These are phyloP conservation scores for Galemys pyrenaicus DNA, from an alignment of 2,113 vertebrate genomes.

Conservation along the genomic window DNA sequence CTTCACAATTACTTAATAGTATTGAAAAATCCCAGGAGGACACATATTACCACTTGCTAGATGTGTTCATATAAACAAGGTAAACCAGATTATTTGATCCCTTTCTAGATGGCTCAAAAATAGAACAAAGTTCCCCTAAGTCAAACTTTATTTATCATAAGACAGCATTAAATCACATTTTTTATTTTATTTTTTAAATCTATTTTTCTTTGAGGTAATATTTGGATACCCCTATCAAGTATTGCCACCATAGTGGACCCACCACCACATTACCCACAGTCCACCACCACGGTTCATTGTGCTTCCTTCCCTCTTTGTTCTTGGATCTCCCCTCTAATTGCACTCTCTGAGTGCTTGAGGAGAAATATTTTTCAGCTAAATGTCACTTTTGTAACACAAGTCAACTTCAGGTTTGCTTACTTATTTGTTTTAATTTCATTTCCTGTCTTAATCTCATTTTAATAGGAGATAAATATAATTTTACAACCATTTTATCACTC, in stretches of 20 bases:
- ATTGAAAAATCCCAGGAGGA: neutral
- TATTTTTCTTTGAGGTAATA: no score
- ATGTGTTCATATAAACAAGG: neutral
- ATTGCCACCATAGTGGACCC: no score
- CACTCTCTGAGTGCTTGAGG: neutral
- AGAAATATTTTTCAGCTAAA: neutral
- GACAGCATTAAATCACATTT: neutral
- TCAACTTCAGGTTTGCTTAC: neutral
- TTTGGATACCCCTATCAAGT: no score
- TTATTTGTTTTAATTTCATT: neutral
- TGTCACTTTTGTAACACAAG: neutral
- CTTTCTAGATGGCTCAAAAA: neutral
- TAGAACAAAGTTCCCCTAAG: neutral
- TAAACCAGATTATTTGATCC: neutral
- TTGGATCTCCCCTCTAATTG: neutral
- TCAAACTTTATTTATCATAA: neutral
- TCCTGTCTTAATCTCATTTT: neutral
- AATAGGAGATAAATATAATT: neutral
- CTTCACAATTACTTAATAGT: neutral
- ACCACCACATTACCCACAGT: no score
- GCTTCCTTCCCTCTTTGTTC: no score
- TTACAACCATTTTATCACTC: neutral
- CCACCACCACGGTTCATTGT: no score
- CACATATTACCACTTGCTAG: neutral
- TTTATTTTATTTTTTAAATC: no score